Percentiles rank a stretch among this genome's conserved stretches.
These are phyloP conservation scores for Drepanosiphum platanoidis DNA, from an alignment of 2,888 invertebrate genomes.

Conservation along the genomic window DNA sequence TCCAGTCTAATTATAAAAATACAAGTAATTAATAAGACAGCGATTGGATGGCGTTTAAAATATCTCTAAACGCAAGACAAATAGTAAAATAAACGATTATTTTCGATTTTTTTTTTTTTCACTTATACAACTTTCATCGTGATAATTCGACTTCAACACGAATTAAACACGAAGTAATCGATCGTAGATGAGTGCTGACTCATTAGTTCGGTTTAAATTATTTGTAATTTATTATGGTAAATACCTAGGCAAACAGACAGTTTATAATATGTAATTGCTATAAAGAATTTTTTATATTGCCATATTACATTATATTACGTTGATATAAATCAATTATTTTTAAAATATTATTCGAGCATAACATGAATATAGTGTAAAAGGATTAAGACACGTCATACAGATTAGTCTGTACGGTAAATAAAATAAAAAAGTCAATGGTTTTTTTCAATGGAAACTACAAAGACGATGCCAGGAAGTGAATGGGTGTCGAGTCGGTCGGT, in stretches of 20 bases:
- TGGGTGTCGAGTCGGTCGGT: neutral
- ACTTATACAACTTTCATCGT: too few relatives aligned
- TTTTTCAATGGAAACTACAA: neutral
- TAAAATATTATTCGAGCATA: neutral
- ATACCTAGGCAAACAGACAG: too few relatives aligned
- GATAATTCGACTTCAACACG: too few relatives aligned
- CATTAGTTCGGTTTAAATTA: too few relatives aligned
- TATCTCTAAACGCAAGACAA: neutral
- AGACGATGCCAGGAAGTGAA: neutral
- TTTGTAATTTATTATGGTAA: too few relatives aligned
- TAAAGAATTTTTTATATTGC: too few relatives aligned
- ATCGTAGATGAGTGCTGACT: too few relatives aligned
- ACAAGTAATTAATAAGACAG: neutral
- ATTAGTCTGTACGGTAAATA: neutral
- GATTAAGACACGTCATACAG: too few relatives aligned
- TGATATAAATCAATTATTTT: neutral
- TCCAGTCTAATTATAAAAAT: slow-evolving; percentile 73
- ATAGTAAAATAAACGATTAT: neutral
- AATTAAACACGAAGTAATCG: too few relatives aligned
- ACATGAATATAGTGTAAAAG: neutral
- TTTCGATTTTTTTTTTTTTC: too few relatives aligned
- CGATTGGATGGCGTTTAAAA: neutral
- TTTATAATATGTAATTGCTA: too few relatives aligned
- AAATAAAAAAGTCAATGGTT: neutral
- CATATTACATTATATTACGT: neutral